Base-by-base conservation (phyloP, 1,140 invertebrate species). In the Diabrotica virgifera region DNA sequence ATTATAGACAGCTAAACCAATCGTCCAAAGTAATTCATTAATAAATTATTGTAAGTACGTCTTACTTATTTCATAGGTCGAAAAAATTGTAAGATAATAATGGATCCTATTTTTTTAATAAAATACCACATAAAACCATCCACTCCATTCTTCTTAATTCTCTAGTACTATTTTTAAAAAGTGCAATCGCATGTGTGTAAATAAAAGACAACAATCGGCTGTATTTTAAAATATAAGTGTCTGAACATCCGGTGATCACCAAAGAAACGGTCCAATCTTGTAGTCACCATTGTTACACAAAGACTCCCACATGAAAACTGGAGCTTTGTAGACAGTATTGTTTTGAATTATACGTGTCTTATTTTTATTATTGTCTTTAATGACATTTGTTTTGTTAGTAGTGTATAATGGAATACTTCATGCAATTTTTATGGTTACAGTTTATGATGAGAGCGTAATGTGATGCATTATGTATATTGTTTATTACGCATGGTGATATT, bases 171-270 rank as follows among this genome's bases (percentile, higher is more conserved):
- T 58, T 11, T n/a, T 12, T 58, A 36, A 58, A 36, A 58, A 58
- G n/a, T 37, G 38, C 36, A 35, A 55, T 55, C 14, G 36, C 36
- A 35, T 24, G 14, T 35, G 36, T 9, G 38, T 8, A 36, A 37
- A 12, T 37, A 36, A 58, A 36, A 40, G 12, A 58, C 56, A 58
- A 58, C 56, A 58, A 58, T 58, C 38, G 56, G 56, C 13, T 58
- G 56, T 58, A 58, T 58, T 58, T 58, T 40, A 58, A 58, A 58
- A 58, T 58, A 58, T 36, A 58, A 58, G 35, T 36, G 38, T 58
- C 38, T n/a, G 36, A 58, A 58, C 56, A 36, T 37, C 56, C 56
- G 56, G 56, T 58, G 56, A 58, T 58, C 56, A 58, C 35, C 12
- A 2, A 13, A 37, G 36, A 36, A 58, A 58, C 38, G 56, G 37